Evolutionary conservation across 2,888 invertebrate species (phyloP).

Genomic region (Andricus curvator): DNA sequence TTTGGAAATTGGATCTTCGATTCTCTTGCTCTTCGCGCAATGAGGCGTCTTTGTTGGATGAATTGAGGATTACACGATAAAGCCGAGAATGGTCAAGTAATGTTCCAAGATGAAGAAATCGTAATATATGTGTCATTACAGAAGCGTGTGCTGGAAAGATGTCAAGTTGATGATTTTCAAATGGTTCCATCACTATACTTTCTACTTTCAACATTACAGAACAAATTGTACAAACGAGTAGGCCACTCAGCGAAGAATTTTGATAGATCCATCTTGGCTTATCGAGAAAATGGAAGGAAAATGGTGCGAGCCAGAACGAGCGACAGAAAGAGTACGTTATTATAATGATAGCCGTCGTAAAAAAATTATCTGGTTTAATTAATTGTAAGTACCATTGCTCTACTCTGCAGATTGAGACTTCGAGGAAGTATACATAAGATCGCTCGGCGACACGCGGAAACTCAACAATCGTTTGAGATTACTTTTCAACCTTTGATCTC

Average conservation of each 20-base stretch:
- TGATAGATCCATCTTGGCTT: neutral
- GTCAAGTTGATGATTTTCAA: neutral
- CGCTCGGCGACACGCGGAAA: conserved; percentile 31
- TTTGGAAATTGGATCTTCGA: conserved; percentile 54
- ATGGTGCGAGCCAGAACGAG: neutral
- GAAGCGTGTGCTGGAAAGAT: neutral
- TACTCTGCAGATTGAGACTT: conserved; percentile 17
- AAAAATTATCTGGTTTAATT: conserved; percentile 28
- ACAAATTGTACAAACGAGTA: no score
- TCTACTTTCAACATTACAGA: neutral
- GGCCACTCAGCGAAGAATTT: neutral
- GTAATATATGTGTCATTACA: neutral
- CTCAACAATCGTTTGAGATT: conserved; percentile 39
- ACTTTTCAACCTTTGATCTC: conserved; percentile 36
- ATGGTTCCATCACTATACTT: neutral
- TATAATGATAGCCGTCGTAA: conserved; percentile 10
- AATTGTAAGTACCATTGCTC: conserved; percentile 5
- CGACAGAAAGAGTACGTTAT: neutral
- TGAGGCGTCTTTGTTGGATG: conserved; percentile 53
- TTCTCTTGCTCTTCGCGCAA: conserved; percentile 44
- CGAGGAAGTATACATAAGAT: neutral
- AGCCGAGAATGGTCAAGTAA: conserved; percentile 6
- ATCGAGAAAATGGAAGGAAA: neutral
- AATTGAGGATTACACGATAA: conserved; percentile 39
- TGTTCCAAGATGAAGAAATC: conserved; percentile 23